These are phyloP conservation scores for Orycteropus afer DNA, from an alignment of 2,113 vertebrate species.

Conservation along the genomic window DNA sequence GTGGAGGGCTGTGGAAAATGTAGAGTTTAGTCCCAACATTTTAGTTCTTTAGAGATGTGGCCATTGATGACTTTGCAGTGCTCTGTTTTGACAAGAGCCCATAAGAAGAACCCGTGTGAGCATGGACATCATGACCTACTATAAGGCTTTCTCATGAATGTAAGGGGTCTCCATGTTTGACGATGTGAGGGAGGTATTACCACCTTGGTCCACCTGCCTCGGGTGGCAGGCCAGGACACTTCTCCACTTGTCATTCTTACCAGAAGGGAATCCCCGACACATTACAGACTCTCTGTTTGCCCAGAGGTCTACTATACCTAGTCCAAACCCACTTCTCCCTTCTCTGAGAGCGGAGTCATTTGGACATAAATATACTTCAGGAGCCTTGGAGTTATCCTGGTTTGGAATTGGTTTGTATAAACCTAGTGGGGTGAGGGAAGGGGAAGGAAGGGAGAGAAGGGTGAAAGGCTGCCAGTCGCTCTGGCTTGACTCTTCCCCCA, in stretches of 20 bases:
- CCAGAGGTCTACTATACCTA: not conserved
- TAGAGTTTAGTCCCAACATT: not conserved
- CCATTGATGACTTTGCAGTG: not conserved
- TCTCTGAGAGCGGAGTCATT: not conserved
- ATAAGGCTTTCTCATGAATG: not conserved
- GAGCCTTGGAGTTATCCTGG: not conserved
- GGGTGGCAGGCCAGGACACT: not conserved
- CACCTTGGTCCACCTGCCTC: not conserved
- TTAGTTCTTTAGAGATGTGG: not conserved
- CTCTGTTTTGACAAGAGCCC: not conserved
- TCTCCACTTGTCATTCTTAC: not conserved
- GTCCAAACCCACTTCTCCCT: not conserved
- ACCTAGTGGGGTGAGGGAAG: not conserved
- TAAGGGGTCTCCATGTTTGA: not conserved
- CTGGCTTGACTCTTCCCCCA: not conserved
- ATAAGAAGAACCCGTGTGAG: not conserved
- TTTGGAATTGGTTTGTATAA: constrained; percentile 24
- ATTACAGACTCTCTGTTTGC: not conserved
- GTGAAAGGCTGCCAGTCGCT: not conserved
- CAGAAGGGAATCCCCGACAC: not conserved
- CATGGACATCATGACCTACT: not conserved
- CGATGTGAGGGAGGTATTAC: too few species aligned
- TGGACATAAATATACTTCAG: not conserved
- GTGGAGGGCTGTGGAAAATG: not conserved
- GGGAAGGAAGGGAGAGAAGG: not conserved